Evolutionary conservation across 2,888 invertebrate species (phyloP), one percentile per base, ranked within the genome.

Genomic region (Sarcophaga rosellei): DNA sequence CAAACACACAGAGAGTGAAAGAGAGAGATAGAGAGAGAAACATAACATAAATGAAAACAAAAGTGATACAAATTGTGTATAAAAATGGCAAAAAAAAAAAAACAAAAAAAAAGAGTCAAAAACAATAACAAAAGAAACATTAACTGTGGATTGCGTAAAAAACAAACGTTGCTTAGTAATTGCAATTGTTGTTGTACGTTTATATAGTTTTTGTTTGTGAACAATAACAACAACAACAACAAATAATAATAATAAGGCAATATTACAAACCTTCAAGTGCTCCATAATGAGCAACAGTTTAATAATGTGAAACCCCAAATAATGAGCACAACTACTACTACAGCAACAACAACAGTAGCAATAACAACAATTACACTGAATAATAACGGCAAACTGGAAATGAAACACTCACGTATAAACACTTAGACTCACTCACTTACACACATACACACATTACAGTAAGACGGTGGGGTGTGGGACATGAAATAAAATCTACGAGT

Each of bases 61-160:
- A 77, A 79, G 65, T 65, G 23, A 2, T 68, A 75, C 21, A 65
- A 76, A 65, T 69, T 74, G 73, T 53, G 25, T 69, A 47, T 77
- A 65, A 69, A 75, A 80, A 76, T 47, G 63, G 65, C 70, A 73
- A 73, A 47, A 25, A 20, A 68, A 61, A 15, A 72, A 45, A n/a
- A 76, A 59, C 4, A 53, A 35, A 59, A 62, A 63, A 45, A 23
- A 62, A 81, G 45, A 72, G 62, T 53, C 47, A 66, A 15, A 53
- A 59, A 66, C 20, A 84, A 66, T 61, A 78, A 81, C 73, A 81
- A 73, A 78, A 74, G 53, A 74, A 85, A 79, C 63, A 70, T 82
- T 82, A 85, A 79, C 85, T 75, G 76, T 62, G 62, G 72, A 82
- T 85, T 85, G 85, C 79, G 85, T 85, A 82, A 85, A 81, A 78